These are phyloP conservation scores for Catocala nupta DNA, from an alignment of 2,888 invertebrate genomes.

Conservation along the genomic window DNA sequence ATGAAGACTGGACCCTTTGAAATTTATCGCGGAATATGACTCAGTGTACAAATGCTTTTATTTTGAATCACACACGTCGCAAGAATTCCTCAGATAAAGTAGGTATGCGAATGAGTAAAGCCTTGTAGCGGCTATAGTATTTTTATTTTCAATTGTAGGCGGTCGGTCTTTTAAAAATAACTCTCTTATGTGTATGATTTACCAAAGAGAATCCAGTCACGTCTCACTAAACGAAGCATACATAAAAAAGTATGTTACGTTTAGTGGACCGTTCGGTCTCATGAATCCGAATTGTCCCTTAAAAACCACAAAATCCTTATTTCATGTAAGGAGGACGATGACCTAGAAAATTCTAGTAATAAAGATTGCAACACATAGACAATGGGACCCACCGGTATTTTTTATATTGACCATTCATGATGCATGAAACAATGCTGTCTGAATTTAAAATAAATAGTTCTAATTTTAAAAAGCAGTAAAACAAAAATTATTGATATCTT, in stretches of 20 bases:
- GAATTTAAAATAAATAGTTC: conserved; percentile 41
- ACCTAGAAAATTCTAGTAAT: conserved; percentile 39
- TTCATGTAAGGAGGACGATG: conserved; percentile 45
- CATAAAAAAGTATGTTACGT: conserved; percentile 17
- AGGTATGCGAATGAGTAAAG: conserved; percentile 23
- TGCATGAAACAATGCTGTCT: conserved; percentile 24
- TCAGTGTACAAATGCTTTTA: conserved; percentile 71
- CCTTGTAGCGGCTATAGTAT: neutral
- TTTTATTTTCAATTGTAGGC: no score
- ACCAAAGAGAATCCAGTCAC: conserved; percentile 11
- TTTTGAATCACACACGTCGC: conserved; percentile 67
- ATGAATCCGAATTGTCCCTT: conserved; percentile 43
- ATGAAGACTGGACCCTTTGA: conserved; percentile 54
- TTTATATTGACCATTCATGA: conserved; percentile 23
- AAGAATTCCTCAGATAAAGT: conserved; percentile 34
- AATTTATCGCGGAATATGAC: conserved; percentile 70
- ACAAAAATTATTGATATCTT: neutral
- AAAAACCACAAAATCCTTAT: conserved; percentile 22
- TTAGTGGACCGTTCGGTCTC: conserved; percentile 34
- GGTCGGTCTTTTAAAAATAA: no score
- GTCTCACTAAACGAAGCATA: conserved; percentile 6
- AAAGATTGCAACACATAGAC: conserved; percentile 36
- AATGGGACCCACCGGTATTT: conserved; percentile 36
- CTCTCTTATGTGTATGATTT: no score
- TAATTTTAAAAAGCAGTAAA: neutral